phyloP scores from a whole-genome alignment of 2,888 invertebrate species.

The Lacanobia oleracea region DNA sequence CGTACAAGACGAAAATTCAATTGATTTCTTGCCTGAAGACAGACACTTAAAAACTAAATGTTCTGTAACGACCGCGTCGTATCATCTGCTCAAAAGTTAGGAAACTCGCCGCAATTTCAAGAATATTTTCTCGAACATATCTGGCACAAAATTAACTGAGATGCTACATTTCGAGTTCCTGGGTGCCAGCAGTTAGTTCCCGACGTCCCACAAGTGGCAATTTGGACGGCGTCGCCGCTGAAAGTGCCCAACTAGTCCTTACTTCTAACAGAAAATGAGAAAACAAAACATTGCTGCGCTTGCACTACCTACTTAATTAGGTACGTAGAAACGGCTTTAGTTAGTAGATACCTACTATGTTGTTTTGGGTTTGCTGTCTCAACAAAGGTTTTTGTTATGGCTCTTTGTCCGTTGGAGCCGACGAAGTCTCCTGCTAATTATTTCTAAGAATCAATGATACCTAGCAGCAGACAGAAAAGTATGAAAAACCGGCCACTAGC shows the following conservation, averaged over 20 bases:
- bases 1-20: background rate
- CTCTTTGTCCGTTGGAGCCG: slow-evolving; percentile 20
- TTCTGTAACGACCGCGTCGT: slow-evolving; percentile 16
- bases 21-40: background rate
- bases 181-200: slow-evolving; percentile 52
- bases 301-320: slow-evolving; percentile 53
- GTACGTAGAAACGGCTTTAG: slow-evolving; percentile 40
- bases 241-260: slow-evolving; percentile 66
- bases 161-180: slow-evolving; percentile 56
- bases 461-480: background rate
- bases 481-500: no score
- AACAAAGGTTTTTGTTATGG: slow-evolving; percentile 17
- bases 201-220: slow-evolving; percentile 70
- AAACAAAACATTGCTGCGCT: slow-evolving; percentile 58
- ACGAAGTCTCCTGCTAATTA: background rate
- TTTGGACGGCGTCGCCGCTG: slow-evolving; percentile 65
- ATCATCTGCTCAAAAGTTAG: slow-evolving; percentile 27
- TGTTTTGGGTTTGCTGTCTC: slow-evolving; percentile 19
- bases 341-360: slow-evolving; percentile 27
- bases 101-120: slow-evolving; percentile 25
- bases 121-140: slow-evolving; percentile 57
- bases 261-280: slow-evolving; percentile 68
- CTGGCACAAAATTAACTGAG: slow-evolving; percentile 53
- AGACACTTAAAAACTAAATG: slow-evolving; percentile 27
- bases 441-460: background rate